A percentile compares a stretch with the other conserved stretches of the same genome.
Evolutionary conservation across 1,140 invertebrate genomes (phyloP).

Genomic region (Neuroterus valhalla): DNA sequence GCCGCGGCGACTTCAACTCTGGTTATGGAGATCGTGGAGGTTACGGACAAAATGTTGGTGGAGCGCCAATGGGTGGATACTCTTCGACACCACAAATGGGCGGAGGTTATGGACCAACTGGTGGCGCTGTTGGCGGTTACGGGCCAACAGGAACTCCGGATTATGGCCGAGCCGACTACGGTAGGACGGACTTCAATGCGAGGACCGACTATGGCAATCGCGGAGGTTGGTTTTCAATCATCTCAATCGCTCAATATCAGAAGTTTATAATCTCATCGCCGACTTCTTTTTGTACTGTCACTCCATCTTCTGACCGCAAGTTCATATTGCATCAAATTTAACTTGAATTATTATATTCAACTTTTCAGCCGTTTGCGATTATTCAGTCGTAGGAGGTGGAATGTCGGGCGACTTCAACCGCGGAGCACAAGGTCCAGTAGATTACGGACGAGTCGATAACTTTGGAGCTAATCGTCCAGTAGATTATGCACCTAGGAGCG

Average conservation of each 20-base stretch:
- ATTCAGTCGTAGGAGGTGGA: slow-evolving; percentile 63
- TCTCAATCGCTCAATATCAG: too few species aligned
- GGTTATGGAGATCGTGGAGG: slow-evolving; percentile 70
- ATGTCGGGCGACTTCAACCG: slow-evolving; percentile 72
- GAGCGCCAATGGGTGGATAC: slow-evolving; percentile 69
- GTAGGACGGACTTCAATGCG: slow-evolving; percentile 67
- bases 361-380: slow-evolving; percentile 52
- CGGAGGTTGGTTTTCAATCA: slow-evolving; percentile 43
- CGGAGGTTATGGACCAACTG: slow-evolving; percentile 67
- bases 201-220: slow-evolving; percentile 68
- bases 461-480: slow-evolving; percentile 68
- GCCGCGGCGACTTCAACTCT: slow-evolving; percentile 66
- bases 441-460: slow-evolving; percentile 72
- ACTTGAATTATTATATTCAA: not conserved
- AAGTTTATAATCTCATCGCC: too few species aligned
- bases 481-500: slow-evolving; percentile 69
- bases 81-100: slow-evolving; percentile 66
- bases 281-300: too few species aligned
- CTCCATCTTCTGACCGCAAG: not conserved
- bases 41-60: slow-evolving; percentile 69
- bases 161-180: slow-evolving; percentile 70
- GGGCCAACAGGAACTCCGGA: slow-evolving; percentile 67
- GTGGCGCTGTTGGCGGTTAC: slow-evolving; percentile 65
- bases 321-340: too few species aligned
- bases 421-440: slow-evolving; percentile 67